Conservation (phyloP, 2,888 invertebrate genomes). For the Eupithecia dodoneata region DNA sequence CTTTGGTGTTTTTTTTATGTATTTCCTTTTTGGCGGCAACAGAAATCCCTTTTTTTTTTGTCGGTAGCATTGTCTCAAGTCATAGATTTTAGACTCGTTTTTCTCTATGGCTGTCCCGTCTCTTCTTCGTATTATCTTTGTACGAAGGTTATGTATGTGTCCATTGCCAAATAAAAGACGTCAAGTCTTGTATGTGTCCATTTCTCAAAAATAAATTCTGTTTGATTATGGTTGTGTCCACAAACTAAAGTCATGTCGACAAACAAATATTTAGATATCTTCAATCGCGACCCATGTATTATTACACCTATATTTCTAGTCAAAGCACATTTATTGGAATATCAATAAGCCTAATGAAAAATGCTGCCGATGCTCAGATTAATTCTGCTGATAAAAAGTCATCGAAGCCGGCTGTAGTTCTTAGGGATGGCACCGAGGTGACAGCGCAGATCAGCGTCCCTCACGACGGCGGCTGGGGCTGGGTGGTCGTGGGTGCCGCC, state of each 20-base stretch:
- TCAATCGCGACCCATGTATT: not conserved
- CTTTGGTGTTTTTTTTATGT: not conserved
- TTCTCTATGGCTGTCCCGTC: no score
- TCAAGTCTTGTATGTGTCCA: not conserved
- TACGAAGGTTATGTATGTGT: no score
- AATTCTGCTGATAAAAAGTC: not conserved
- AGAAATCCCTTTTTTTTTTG: not conserved
- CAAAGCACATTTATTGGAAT: not conserved
- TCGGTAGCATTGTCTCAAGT: no score
- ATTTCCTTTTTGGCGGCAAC: not conserved
- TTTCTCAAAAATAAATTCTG: not conserved
- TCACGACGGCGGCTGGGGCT: conserved; percentile 34
- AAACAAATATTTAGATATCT: conserved; percentile 1
- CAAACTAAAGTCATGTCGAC: not conserved
- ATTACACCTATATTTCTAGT: not conserved
- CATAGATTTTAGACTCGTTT: no score
- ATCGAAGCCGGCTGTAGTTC: not conserved
- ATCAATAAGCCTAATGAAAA: conserved; percentile 3
- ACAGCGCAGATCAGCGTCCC: conserved; percentile 20
- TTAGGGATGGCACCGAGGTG: conserved; percentile 1
- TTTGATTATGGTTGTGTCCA: not conserved
- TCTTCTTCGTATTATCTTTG: no score
- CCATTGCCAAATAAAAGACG: no score
- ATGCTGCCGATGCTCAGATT: not conserved
- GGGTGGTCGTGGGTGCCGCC: conserved; percentile 27